A percentile compares a stretch with the other conserved stretches of the same genome.
phyloP scores from a whole-genome alignment of 1,140 invertebrate species.

The Chionoecetes opilio region DNA sequence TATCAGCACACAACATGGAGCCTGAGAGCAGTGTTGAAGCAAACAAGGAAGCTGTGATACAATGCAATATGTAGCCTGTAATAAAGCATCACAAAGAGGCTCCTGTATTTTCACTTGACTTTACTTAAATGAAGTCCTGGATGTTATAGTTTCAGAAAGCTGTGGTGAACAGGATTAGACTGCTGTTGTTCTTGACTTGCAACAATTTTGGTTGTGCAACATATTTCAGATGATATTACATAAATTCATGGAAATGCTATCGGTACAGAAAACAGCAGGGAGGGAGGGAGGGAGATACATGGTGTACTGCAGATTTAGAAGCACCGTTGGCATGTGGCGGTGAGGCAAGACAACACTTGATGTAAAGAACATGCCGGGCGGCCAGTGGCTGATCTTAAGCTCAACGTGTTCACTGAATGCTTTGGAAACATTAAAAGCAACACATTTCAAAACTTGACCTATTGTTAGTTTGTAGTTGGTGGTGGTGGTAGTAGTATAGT shows the following conservation, averaged over 20 bases:
- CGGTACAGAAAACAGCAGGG: neutral
- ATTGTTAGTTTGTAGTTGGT: neutral
- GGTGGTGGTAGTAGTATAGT: neutral
- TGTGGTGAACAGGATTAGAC: neutral
- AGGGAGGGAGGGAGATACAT: slow-evolving; percentile 11
- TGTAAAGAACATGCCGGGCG: neutral
- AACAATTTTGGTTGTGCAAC: neutral
- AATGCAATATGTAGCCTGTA: too few relatives aligned
- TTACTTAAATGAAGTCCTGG: neutral
- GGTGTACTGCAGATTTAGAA: neutral
- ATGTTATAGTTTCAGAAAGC: neutral
- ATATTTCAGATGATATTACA: neutral
- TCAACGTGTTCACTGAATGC: too few relatives aligned
- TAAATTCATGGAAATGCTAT: neutral
- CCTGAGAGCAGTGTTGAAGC: too few relatives aligned
- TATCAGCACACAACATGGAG: too few relatives aligned
- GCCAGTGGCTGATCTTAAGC: neutral
- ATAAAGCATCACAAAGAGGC: too few relatives aligned
- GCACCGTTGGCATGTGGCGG: neutral
- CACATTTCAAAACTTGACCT: neutral
- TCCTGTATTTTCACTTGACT: too few relatives aligned
- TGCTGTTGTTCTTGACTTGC: neutral
- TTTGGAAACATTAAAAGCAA: neutral
- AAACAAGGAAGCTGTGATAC: too few relatives aligned
- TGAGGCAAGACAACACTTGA: neutral